Base-by-base conservation (phyloP, 2,113 vertebrate species). In the Cololabis saira region DNA sequence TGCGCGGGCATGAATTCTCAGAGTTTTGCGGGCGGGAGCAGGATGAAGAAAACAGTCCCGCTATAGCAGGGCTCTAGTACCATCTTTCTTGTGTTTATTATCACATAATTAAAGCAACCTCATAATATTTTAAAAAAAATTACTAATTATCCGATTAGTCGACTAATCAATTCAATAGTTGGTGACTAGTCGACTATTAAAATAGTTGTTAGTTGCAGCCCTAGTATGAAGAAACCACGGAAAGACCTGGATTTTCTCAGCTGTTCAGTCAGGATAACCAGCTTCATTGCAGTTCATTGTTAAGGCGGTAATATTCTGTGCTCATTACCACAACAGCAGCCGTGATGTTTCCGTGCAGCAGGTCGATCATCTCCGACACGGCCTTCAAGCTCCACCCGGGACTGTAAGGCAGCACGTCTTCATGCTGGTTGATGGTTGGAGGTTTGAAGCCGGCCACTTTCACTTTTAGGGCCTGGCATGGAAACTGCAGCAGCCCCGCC, bases 361-460 rank as follows among this genome's bases (percentile, higher is more conserved):
- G 90, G 12, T 95, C 89, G 4, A 95, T 86, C 94, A 97, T 95
- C 4, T 92, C 73, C 89, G 91, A 87, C 21, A 94, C 2, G 0
- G 96, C 94, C 61, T 92, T 92, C 79, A 96, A 40, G n/a, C 94
- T 97, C 97, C 97, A 99, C 27, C 89, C 80, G 0, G 94, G 95
- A 59, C 91, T 84, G 58, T 98, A 98, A 0, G 95, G 93, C 81
- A 99, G 89, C 67, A 93, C 87, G 3, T 87, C 47, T 30, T 61
- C 40, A 0, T 91, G 67, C 8, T 76, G 69, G 52, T n/a, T 68
- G 1, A 50, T 24, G 0, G 24, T 40, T 0, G 94, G 86, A 12
- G 97, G 91, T 78, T 92, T 96, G 81, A 98, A 95, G 24, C 97
- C 96, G 11, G 91, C 89, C 57, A 97, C 66, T 17, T 85, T 79